Base-by-base conservation (phyloP, 2,888 invertebrate genomes). In the Brachynemurus nebulosus region DNA sequence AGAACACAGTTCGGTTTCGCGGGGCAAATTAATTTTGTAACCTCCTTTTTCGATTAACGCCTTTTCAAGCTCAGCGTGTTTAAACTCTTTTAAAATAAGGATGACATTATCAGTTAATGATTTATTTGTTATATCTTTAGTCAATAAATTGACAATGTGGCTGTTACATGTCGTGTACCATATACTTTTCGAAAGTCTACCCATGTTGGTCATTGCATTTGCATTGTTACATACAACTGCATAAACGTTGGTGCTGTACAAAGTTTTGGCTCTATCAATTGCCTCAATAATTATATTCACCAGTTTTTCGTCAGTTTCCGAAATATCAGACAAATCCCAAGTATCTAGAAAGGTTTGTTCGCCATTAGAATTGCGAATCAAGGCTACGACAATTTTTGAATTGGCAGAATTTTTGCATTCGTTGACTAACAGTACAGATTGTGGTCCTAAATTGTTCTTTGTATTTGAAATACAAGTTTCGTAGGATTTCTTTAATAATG, bases 221-320 rank as follows among this genome's bases (percentile, higher is more conserved):
- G 52, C 54, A 51, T 53, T 54, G 23, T 52, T 54, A 6, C 51
- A 50, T 34, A 52, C 48, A 36, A 54, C 47, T n/a, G 53, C 51
- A 47, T 52, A 53, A 30, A 53, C 40, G 9, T 46, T 37, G 1
- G 40, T 49, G 17, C 46, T 47, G 19, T 48, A 48, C 16, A 37
- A 40, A 9, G 43, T 40, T 44, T 48, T 48, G 17, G 53, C 53
- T 7, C 46, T 12, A 16, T 44, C 23, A 8, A 44, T 37, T 19
- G 49, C 44, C 38, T 50, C 48, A n/a, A n/a, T n/a, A n/a, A n/a
- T n/a, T n/a, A n/a, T n/a, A n/a, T n/a, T n/a, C n/a, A n/a, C n/a
- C n/a, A n/a, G n/a, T n/a, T n/a, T n/a, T n/a, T n/a, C n/a, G n/a
- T n/a, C n/a, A n/a, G n/a, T n/a, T n/a, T n/a, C n/a, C n/a, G n/a